These are phyloP conservation scores for Leptodactylus fuscus DNA, from an alignment of 2,113 vertebrate genomes.

Conservation along the genomic window DNA sequence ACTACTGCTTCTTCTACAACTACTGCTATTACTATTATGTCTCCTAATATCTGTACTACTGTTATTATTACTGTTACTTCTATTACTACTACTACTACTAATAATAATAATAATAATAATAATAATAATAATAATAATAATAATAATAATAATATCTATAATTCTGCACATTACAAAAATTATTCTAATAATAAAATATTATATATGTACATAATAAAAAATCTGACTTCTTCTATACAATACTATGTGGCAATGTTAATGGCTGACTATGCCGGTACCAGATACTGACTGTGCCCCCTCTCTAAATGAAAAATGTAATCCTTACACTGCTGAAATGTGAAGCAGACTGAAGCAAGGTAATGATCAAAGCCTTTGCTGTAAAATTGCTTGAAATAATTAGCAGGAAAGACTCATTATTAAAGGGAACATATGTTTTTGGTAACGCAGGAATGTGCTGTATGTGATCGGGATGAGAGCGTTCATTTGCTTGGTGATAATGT, in stretches of 20 bases:
- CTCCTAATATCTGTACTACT: background rate
- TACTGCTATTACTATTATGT: background rate
- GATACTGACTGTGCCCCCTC: no score
- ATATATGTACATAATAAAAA: no score
- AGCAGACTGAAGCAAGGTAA: background rate
- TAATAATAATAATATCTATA: no score
- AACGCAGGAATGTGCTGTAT: background rate
- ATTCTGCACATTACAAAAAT: no score
- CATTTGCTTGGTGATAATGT: slow-evolving; percentile 23
- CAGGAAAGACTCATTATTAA: slow-evolving; percentile 8
- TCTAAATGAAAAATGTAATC: background rate
- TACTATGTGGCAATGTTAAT: no score
- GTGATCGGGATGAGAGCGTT: background rate
- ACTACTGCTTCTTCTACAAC: background rate
- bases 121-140: background rate
- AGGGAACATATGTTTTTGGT: slow-evolving; percentile 31
- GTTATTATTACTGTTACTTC: background rate
- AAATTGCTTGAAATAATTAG: slow-evolving; percentile 21
- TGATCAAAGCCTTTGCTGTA: slow-evolving; percentile 16
- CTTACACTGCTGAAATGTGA: background rate
- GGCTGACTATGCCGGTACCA: no score
- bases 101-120: background rate
- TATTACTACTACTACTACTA: background rate
- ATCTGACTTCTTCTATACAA: no score
- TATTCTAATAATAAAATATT: no score